A percentile compares a stretch with the other conserved stretches of the same genome.
phyloP scores from a whole-genome alignment of 2,797 vertebrate genomes.

The Acridotheres tristis region DNA sequence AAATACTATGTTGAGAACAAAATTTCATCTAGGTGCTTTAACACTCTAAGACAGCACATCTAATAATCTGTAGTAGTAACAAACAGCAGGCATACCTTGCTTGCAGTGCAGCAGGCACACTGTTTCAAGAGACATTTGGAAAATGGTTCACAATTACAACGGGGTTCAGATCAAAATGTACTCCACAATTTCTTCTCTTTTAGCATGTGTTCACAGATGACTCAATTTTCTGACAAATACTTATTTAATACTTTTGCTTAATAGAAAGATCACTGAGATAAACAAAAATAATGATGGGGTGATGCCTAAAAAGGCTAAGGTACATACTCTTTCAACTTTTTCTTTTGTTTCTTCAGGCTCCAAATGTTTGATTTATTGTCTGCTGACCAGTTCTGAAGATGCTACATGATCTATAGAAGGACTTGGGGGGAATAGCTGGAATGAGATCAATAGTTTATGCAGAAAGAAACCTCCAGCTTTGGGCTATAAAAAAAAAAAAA shows the following conservation, averaged over 20 bases:
- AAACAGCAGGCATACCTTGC: conserved; percentile 15
- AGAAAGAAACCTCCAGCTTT: background rate
- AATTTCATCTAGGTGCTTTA: background rate
- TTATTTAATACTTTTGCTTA: conserved; percentile 1
- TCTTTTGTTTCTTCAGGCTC: background rate
- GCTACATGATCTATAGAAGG: background rate
- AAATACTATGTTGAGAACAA: background rate
- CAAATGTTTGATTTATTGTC: background rate
- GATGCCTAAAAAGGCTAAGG: background rate
- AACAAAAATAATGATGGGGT: background rate
- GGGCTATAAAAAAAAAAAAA: background rate
- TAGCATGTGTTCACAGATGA: conserved; percentile 4
- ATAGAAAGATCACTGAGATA: background rate
- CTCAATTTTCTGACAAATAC: conserved; percentile 30
- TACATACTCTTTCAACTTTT: background rate
- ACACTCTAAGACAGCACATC: background rate
- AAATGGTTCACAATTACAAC: conserved; percentile 16
- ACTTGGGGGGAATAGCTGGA: background rate
- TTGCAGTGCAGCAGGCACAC: background rate
- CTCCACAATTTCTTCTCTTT: background rate
- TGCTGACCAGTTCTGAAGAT: background rate
- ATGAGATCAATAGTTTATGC: background rate
- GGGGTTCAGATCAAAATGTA: conserved; percentile 25
- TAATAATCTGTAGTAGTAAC: background rate
- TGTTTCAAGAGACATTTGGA: background rate